phyloP scores from a whole-genome alignment of 2,888 invertebrate genomes.

The Chorisops tibialis region DNA sequence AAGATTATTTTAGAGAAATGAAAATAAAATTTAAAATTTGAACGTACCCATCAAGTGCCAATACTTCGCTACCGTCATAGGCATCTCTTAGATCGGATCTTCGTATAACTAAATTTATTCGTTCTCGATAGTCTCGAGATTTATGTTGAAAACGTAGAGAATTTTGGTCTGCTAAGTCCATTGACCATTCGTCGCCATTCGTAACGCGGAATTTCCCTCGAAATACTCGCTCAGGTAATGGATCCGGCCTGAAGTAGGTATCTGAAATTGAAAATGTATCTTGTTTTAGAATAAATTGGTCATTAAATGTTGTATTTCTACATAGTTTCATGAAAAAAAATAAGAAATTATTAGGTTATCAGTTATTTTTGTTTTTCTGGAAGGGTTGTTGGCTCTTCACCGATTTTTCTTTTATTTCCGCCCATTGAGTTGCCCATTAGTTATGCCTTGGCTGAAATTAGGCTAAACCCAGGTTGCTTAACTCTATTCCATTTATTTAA shows the following conservation, averaged over 20 bases:
- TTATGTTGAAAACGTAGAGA: slow-evolving; percentile 69
- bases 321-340: too few relatives aligned
- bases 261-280: slow-evolving; percentile 43
- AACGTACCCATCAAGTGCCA: slow-evolving; percentile 80
- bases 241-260: slow-evolving; percentile 55
- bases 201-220: slow-evolving; percentile 74
- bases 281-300: too few relatives aligned
- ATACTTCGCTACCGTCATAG: slow-evolving; percentile 74
- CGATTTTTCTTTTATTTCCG: too few relatives aligned
- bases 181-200: slow-evolving; percentile 66
- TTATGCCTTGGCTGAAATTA: too few relatives aligned
- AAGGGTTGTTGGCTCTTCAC: too few relatives aligned
- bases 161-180: slow-evolving; percentile 64
- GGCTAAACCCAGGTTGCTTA: too few relatives aligned
- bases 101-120: slow-evolving; percentile 70
- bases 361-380: too few relatives aligned
- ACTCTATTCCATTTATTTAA: too few relatives aligned
- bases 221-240: slow-evolving; percentile 76
- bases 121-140: slow-evolving; percentile 70
- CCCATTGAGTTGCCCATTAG: too few relatives aligned
- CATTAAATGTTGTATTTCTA: too few relatives aligned
- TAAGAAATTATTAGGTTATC: too few relatives aligned
- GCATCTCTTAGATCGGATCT: slow-evolving; percentile 72
- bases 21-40: neutral
- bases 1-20: slow-evolving; percentile 4